phyloP scores from a whole-genome alignment of 1,140 invertebrate genomes.

The Papilio aristodemus region DNA sequence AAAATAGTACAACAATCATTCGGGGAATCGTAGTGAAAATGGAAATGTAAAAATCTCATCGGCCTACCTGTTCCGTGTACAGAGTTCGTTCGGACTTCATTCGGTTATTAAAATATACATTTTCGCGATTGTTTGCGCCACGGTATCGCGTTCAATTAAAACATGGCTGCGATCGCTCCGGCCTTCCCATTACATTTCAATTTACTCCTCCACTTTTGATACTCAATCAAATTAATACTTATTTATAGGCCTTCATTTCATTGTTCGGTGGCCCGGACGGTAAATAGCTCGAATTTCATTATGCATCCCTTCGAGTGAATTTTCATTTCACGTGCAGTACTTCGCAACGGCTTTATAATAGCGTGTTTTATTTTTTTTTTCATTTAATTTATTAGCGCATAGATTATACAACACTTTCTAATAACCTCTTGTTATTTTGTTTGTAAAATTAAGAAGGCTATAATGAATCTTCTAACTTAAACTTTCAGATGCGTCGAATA shows the following conservation, averaged over 20 bases:
- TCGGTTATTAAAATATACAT: conserved; percentile 40
- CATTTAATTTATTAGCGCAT: too few relatives aligned
- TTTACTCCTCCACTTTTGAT: conserved; percentile 25
- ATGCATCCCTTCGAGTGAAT: not conserved
- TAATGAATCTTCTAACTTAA: too few relatives aligned
- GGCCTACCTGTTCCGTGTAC: not conserved
- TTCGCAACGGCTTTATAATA: not conserved
- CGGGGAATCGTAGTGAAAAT: conserved; percentile 20
- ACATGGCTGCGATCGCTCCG: conserved; percentile 9
- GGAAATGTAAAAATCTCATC: conserved; percentile 30
- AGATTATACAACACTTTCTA: too few relatives aligned
- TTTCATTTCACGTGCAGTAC: not conserved
- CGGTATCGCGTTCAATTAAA: conserved; percentile 32
- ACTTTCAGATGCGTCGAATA: too few relatives aligned
- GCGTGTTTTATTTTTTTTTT: too few relatives aligned
- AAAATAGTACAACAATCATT: conserved; percentile 17
- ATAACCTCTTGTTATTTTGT: too few relatives aligned
- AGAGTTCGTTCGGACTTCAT: conserved; percentile 31
- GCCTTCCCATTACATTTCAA: conserved; percentile 26
- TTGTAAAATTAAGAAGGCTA: too few relatives aligned
- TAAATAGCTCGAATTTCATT: conserved; percentile 23
- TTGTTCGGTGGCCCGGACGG: conserved; percentile 3
- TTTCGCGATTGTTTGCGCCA: conserved; percentile 29
- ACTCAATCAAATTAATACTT: conserved; percentile 31
- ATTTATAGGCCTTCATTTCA: conserved; percentile 25